These are phyloP conservation scores for Pseudotriccus pelzelni DNA, from an alignment of 2,797 vertebrate species.

Conservation along the genomic window DNA sequence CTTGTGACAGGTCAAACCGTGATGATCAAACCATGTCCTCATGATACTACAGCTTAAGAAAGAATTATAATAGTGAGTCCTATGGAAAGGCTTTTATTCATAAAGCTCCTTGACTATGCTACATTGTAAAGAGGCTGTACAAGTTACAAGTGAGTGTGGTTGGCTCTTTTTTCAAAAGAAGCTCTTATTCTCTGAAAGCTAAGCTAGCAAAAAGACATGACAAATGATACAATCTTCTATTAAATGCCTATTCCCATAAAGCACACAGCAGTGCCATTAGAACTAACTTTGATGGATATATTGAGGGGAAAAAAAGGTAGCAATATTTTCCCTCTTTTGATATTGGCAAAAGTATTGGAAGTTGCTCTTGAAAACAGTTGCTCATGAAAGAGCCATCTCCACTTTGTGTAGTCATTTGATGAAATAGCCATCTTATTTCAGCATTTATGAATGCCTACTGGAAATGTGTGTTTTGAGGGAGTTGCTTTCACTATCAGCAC, in stretches of 20 bases:
- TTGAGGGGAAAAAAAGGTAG: background rate
- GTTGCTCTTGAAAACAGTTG: background rate
- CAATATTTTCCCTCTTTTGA: background rate
- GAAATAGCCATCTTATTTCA: background rate
- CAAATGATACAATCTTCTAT: background rate
- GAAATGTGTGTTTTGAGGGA: accelerated
- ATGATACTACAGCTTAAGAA: background rate
- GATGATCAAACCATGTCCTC: background rate
- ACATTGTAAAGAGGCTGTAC: background rate
- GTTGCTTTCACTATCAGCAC: background rate
- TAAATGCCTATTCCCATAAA: background rate
- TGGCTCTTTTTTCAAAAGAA: background rate
- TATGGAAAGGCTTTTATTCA: background rate
- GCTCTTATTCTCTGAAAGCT: background rate
- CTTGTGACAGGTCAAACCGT: background rate
- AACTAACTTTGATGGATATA: background rate
- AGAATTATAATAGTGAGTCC: background rate
- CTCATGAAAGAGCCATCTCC: background rate
- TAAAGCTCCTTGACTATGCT: background rate
- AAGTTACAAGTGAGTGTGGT: background rate
- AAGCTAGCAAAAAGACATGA: background rate
- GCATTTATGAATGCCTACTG: background rate
- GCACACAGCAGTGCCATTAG: background rate
- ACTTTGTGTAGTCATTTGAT: background rate
- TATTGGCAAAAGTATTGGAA: background rate